Base-by-base conservation (phyloP, 2,113 vertebrate genomes). In the Trichechus manatus region DNA sequence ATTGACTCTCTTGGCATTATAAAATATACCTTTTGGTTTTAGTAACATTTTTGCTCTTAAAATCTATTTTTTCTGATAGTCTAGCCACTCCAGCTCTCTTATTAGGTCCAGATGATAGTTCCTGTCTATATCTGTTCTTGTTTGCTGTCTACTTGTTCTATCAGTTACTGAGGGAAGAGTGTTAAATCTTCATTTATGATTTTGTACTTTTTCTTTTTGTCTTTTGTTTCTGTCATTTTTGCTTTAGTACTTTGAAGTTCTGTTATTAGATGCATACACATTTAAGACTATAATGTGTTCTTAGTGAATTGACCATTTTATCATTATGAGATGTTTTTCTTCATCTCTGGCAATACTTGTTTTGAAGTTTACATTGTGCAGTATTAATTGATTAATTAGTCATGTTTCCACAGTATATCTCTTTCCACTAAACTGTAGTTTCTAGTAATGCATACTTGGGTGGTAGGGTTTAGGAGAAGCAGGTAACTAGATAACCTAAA, bases 191-290 rank as follows among this genome's bases (percentile, higher is more conserved):
- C 23, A 93, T 6, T 84, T 91, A 39, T 63, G 31, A 85, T 1
- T 84, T 19, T 19, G 15, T 36, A 77, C 59, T 50, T 91, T 79
- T 88, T 92, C 53, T 50, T 42, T 88, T 83, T 82, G 7, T 87
- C 44, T 89, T 92, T 50, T 56, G 86, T 87, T 63, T 87, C 64
- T 89, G 1, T 89, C 42, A 77, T 39, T 93, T 93, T 77, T 88
- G 17, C 42, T 75, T 91, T 31, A 59, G 23, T 80, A 50, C 61
- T 68, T 89, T 15, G 53, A 68, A 90, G 31, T 87, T 47, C 47
- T 93, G 1, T 87, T 79, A 61, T 84, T 77, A 91, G 42, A 68
- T 63, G 9, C 13, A 70, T 59, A 72, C 15, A 29, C 27, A 74
- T 83, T 83, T 96, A 87, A 63, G 56, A 53, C 61, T 78, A 13